Base-by-base conservation (phyloP, 2,888 invertebrate species). In the Anticlea derivata region DNA sequence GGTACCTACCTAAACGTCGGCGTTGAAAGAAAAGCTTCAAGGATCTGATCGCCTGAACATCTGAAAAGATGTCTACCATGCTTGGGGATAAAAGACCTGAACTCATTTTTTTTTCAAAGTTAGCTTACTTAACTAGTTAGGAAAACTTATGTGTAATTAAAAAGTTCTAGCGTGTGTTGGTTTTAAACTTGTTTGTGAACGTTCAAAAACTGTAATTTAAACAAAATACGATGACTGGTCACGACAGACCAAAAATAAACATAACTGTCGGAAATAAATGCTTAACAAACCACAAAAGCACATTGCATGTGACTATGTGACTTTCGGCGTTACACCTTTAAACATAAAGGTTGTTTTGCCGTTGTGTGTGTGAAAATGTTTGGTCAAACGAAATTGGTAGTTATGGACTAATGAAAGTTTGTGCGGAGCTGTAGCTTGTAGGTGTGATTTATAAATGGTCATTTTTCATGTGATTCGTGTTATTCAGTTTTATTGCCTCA, bases 391-490 rank as follows among this genome's bases (percentile, higher is more conserved):
- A 68, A 69, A 71, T 69, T 65, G 67, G 56, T 68, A 65, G 63
- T 68, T 62, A 61, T 40, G 45, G 55, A 39, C 45, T 53, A 66
- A 63, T 66, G 60, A 55, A 63, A 63, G 68, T 70, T 68, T 73
- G 70, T 70, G 68, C 67, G 30, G 67, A 47, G 61, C 26, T 50
- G n/a, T n/a, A n/a, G n/a, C 4, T 46, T 45, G 44, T 46, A 58
- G 64, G 66, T 64, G 66, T 67, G 72, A 70, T 70, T 73, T 66
- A 74, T 66, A 62, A 61, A 65, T 58, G 55, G 55, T 50, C 47
- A 55, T 63, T 65, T 63, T 35, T 24, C 59, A 44, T 59, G 31
- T 63, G 65, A 69, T 72, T 65, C 30, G 57, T 56, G 62, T 64
- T 62, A 64, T 66, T 63, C 53, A 63, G 61, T 66, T 70, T 73